Evolutionary conservation across 2,113 vertebrate genomes (phyloP).

Genomic region (Oophaga pumilio): DNA sequence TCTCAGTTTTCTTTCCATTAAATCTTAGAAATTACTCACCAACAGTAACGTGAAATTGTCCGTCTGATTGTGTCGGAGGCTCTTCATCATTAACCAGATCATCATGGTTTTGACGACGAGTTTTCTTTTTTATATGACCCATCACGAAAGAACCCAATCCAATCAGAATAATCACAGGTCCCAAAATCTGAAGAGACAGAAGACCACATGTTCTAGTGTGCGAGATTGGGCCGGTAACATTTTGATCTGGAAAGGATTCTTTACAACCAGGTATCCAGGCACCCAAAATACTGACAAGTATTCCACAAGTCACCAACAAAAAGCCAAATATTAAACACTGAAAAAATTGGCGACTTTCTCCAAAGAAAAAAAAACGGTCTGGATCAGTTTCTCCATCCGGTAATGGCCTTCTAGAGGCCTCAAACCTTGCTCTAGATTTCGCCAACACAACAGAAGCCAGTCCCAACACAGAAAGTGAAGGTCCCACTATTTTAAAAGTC

Average conservation of each 20-base stretch:
- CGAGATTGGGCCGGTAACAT: slow-evolving; percentile 64
- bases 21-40: slow-evolving; percentile 66
- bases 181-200: slow-evolving; percentile 78
- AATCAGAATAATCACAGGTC: slow-evolving; percentile 76
- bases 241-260: slow-evolving; percentile 58
- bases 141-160: slow-evolving; percentile 79
- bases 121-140: slow-evolving; percentile 77
- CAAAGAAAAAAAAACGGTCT: slow-evolving; percentile 69
- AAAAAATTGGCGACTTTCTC: slow-evolving; percentile 74
- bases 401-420: slow-evolving; percentile 63
- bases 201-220: slow-evolving; percentile 72
- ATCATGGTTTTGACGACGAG: slow-evolving; percentile 63
- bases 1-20: not conserved
- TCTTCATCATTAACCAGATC: slow-evolving; percentile 69
- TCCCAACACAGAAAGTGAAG: slow-evolving; percentile 67
- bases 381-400: slow-evolving; percentile 62
- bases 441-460: slow-evolving; percentile 72
- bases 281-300: slow-evolving; percentile 77
- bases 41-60: slow-evolving; percentile 73
- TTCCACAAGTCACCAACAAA: slow-evolving; percentile 76
- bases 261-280: slow-evolving; percentile 78
- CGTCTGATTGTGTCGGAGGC: slow-evolving; percentile 59
- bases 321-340: slow-evolving; percentile 79
- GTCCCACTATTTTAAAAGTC: slow-evolving; percentile 72
- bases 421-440: slow-evolving; percentile 70